Base-by-base conservation (phyloP, 2,113 vertebrate genomes). In the Colius striatus region DNA sequence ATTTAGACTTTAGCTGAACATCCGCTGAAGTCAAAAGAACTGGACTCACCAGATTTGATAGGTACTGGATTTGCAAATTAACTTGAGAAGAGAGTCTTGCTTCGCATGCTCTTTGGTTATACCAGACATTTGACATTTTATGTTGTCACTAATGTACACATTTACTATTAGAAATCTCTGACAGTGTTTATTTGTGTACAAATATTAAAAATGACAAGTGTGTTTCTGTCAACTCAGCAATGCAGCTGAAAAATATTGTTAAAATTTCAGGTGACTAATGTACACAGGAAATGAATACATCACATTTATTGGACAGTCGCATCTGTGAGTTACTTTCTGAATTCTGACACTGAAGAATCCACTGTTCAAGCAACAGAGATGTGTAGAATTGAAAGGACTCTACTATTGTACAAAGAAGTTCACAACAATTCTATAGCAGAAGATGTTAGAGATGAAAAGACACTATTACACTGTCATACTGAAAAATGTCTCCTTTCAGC, bases 371-470 rank as follows among this genome's bases (percentile, higher is more conserved):
- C n/a, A 51, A 74, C 29, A 62, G 27, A 43, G 65, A 95, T 57
- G 45, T 38, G 65, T 26, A 57, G 84, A 84, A 87, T 80, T 89
- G 92, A 84, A 95, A 77, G 51, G 76, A 89, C 54, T 71, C 15
- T 7, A 21, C 51, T 90, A 11, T 70, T 26, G 27, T 62, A 50
- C 36, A 63, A 68, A 80, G 89, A 53, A 92, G 68, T 94, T 84
- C 71, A 62, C 62, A 72, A 10, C 21, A 15, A 32, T 80, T 84
- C 57, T 83, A 7, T 32, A 91, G 67, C 58, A 92, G 77, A 50
- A 86, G 53, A 63, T 76, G 89, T 95, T 93, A 92, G 87, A 93
- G 60, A 94, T 84, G 76, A 94, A 96, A 93, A 91, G 77, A 89
- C 45, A 75, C 38, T 72, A 87, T 92, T 95, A 89, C 58, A 88